Evolutionary conservation across 2,113 vertebrate genomes (phyloP).

Genomic region (Cynopterus brachyotis): DNA sequence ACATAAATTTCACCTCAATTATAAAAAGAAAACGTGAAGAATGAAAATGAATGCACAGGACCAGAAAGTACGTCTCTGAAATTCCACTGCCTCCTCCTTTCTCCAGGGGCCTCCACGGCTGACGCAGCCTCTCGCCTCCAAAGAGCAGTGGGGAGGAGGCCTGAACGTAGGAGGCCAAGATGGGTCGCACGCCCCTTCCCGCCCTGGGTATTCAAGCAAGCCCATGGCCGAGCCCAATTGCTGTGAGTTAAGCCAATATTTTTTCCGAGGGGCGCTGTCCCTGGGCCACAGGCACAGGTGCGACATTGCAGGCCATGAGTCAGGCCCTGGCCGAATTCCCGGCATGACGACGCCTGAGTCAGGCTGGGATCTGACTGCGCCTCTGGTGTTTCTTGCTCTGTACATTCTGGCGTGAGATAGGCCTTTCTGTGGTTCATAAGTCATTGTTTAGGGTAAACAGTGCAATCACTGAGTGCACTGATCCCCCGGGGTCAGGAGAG

Average conservation of each 20-base stretch:
- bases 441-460: constrained; percentile 55
- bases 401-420: not conserved
- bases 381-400: not conserved
- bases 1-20: not conserved
- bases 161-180: accelerated
- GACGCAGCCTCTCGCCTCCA: not conserved
- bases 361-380: not conserved
- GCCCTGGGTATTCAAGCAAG: constrained; percentile 56
- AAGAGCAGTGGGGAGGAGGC: not conserved
- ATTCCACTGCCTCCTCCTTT: not conserved
- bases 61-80: not conserved
- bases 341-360: constrained; percentile 15
- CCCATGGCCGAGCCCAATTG: constrained; percentile 63
- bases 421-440: not conserved
- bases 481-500: not conserved
- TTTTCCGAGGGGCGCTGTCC: constrained; percentile 76
- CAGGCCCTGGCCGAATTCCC: constrained; percentile 24
- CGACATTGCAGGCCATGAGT: constrained; percentile 76
- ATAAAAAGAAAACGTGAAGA: not conserved
- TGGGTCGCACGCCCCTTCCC: constrained; percentile 54
- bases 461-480: not conserved
- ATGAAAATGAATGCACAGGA: not conserved
- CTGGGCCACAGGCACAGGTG: constrained; percentile 77
- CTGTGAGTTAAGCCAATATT: constrained; percentile 57
- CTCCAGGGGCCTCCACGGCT: not conserved